Evolutionary conservation across 2,888 invertebrate species (phyloP).

Genomic region (Opisthograptis luteolata): DNA sequence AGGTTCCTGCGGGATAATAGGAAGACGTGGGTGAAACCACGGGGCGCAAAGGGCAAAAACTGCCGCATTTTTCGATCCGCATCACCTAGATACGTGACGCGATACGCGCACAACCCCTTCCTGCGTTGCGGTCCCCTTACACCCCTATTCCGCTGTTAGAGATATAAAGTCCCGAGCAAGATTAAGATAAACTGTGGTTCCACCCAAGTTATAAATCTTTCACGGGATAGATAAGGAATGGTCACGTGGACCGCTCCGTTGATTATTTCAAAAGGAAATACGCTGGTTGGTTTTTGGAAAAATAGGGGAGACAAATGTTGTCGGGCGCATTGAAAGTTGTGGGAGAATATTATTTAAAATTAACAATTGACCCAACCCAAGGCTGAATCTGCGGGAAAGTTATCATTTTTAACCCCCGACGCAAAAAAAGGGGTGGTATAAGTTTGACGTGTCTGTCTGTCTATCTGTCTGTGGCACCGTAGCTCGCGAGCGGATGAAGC

Average conservation of each 20-base stretch:
- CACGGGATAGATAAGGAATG: constrained; percentile 60
- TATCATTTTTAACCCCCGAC: no score
- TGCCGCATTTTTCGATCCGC: background rate
- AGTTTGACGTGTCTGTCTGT: no score
- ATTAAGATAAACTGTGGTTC: constrained; percentile 68
- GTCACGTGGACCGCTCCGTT: constrained; percentile 61
- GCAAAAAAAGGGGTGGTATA: no score
- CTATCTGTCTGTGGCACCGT: no score
- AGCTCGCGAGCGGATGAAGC: no score
- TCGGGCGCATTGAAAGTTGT: background rate
- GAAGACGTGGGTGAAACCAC: no score
- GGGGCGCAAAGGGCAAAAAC: no score
- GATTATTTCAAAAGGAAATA: constrained; percentile 59
- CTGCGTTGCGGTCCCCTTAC: constrained; percentile 20
- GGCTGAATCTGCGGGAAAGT: no score
- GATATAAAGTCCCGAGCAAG: constrained; percentile 58
- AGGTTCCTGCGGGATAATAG: no score
- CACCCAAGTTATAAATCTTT: constrained; percentile 67
- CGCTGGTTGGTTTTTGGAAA: background rate
- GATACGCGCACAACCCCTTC: constrained; percentile 16
- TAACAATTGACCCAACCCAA: no score
- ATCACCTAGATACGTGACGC: background rate
- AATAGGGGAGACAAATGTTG: background rate
- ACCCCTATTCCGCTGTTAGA: constrained; percentile 51
- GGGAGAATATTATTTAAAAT: no score